Evolutionary conservation across 2,888 invertebrate genomes (phyloP), one percentile per base, ranked within the genome.

Genomic region (Parnassius mnemosyne): DNA sequence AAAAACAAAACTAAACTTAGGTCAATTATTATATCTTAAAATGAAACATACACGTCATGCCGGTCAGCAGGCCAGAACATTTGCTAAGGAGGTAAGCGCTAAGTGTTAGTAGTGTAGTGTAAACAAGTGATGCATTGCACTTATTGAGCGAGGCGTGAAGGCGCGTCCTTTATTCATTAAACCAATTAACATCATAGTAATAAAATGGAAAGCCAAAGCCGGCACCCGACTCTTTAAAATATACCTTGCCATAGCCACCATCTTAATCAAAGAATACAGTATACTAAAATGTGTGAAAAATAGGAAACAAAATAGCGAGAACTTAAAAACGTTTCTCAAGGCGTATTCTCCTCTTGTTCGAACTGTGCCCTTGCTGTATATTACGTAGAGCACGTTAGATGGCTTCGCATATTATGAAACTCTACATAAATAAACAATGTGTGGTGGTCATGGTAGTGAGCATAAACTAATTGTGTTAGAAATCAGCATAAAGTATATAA

Each of bases 361-460:
- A 34, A 34, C 34, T 9, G 46, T 57, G 61, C 34, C 56, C 61
- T 57, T 52, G 52, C 1, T 52, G 41, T 55, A 16, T 47, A 41
- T 53, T 52, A 61, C 12, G 51, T 52, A 10, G 44, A 34, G 44
- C 42, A n/a, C 46, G 41, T 51, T 52, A 42, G 11, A 57, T n/a
- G 61, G 52, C 47, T 61, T 53, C 54, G 51, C 44, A 12, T 13
- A 34, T 52, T 52, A 52, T 12, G 52, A 41, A 41, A 60, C 5
- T 34, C 12, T 57, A 12, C 50, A 43, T 42, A 51, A 13, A 57
- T 16, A 34, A 52, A 5, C 3, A 34, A 34, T 34, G 34, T 34
- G 7, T 34, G 34, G 34, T 34, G 34, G 34, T 34, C 34, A 34
- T 34, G 34, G 34, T 34, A 34, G 34, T 1, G 34, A 34, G 34